phyloP scores from a whole-genome alignment of 2,888 invertebrate species.

The Coronaproctus castanopsis region DNA sequence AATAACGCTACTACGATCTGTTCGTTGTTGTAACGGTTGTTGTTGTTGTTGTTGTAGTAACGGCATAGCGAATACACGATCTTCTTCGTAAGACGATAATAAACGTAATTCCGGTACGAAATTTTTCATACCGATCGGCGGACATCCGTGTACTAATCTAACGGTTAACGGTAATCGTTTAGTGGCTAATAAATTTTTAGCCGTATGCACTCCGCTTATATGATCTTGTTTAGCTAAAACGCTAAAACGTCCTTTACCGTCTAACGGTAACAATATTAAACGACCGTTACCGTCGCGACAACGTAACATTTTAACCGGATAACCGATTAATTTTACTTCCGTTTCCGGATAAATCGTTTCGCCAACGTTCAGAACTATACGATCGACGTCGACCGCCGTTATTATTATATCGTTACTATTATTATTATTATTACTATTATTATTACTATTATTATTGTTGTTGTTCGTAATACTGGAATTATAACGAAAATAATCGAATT shows the following conservation, averaged over 20 bases:
- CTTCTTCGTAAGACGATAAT: conserved; percentile 66
- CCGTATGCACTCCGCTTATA: conserved; percentile 84
- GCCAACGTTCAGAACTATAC: conserved; percentile 60
- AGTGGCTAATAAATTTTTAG: conserved; percentile 63
- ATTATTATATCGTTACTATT: conserved; percentile 38
- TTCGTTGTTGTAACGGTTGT: no score
- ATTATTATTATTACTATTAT: no score
- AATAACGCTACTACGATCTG: conserved; percentile 53
- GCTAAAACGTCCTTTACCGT: conserved; percentile 78
- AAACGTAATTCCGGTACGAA: conserved; percentile 69
- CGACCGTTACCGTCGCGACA: conserved; percentile 72
- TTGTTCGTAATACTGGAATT: no score
- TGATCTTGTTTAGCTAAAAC: conserved; percentile 81
- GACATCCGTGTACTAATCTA: conserved; percentile 71
- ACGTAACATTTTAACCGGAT: conserved; percentile 60
- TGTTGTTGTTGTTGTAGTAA: no score
- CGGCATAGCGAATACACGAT: conserved; percentile 56
- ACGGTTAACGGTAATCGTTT: conserved; percentile 85
- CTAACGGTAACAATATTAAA: conserved; percentile 57
- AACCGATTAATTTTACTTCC: conserved; percentile 33
- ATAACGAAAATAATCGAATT: no score
- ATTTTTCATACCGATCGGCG: conserved; percentile 63
- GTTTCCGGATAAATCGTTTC: conserved; percentile 63
- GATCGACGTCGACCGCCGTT: conserved; percentile 42
- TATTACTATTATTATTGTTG: neutral